A percentile compares a stretch with the other conserved stretches of the same genome.
Conservation (phyloP, 2,113 vertebrate species). For the Chlorocebus sabaeus region DNA sequence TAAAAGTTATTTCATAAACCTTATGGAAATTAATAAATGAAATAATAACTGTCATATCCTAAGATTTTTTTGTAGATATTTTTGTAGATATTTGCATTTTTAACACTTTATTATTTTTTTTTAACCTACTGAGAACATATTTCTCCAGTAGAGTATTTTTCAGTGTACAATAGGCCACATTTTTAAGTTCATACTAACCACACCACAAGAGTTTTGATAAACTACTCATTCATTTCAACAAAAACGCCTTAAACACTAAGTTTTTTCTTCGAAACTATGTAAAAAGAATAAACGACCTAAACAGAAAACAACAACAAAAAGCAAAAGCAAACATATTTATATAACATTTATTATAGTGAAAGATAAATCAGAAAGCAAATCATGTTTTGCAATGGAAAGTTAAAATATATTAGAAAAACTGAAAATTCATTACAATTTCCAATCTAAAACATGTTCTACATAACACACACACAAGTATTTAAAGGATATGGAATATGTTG, state of each 20-base stretch:
- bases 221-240: neutral
- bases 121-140: neutral
- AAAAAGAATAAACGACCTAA: neutral
- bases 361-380: neutral
- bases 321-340: neutral
- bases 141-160: neutral
- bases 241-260: neutral
- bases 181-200: neutral
- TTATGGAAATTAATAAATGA: neutral
- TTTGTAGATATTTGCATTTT: neutral
- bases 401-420: neutral
- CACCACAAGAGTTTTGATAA: neutral
- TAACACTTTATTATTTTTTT: neutral
- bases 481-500: neutral
- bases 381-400: neutral
- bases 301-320: neutral
- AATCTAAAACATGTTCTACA: neutral
- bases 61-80: too few species aligned
- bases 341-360: neutral
- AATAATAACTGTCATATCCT: neutral
- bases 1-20: neutral
- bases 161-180: too few species aligned
- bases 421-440: neutral
- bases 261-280: neutral
- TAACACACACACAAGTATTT: neutral